Base-by-base conservation (phyloP, 2,797 vertebrate species). In the Threskiornis aethiopicus region DNA sequence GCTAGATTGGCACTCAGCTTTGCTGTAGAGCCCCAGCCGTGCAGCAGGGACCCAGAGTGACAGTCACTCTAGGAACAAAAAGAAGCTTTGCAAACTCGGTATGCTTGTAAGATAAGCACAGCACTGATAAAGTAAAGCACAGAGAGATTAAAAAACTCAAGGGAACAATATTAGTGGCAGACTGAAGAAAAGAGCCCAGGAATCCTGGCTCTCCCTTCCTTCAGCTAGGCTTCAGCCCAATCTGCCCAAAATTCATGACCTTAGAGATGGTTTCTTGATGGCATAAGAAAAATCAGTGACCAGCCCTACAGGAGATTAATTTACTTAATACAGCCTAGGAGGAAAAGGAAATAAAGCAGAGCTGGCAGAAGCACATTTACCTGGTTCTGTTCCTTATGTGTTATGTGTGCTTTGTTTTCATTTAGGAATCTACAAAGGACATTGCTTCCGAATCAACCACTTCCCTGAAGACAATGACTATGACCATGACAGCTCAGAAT, bases 381-480 rank as follows among this genome's bases (percentile, higher is more conserved):
- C 44, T 72, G 44, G 39, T 87, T 64, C 65, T 78, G 1, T 49
- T 72, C 18, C 41, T 83, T 28, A 94, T 5, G 10, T 16, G 20
- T 35, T 55, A n/a, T 51, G 5, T 88, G 96, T 75, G 78, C 89
- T 96, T 89, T 37, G 8, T 90, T 97, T 94, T 91, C 95, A 3
- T 96, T 62, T 96, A 99, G 99, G 99, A 93, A 98, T 99, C 97
- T 99, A 99, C 97, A 99, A 98, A 98, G 99, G 99, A 96, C 99
- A 98, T 97, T 99, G 99, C 96, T 99, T 99, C 98, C 98, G 99
- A 97, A 99, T 99, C 98, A 99, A 99, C 98, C 99, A 99, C 95
- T 99, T 99, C 97, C 99, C 99, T n/a, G 99, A 99, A 79, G 99
- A 99, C 98, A 99, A 99, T 6, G 99, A 99, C 97, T 99, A 99